Percentiles rank a stretch among this genome's conserved stretches.
These are phyloP conservation scores for Hirtodrosophila alboralis DNA, from an alignment of 2,888 invertebrate genomes.

Conservation along the genomic window DNA sequence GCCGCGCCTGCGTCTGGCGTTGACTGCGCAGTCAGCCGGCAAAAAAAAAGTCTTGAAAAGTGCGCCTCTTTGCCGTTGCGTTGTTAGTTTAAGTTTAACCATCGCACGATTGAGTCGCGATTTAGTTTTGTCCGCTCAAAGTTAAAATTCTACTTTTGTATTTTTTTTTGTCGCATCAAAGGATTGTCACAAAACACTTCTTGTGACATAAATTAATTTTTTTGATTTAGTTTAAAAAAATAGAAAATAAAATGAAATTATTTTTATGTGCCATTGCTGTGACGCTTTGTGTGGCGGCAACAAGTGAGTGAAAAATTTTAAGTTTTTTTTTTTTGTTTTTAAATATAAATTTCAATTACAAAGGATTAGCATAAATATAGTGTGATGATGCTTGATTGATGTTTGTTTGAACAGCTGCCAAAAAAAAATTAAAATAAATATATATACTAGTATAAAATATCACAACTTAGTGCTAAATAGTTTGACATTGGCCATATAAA, in stretches of 20 bases:
- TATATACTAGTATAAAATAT: slow-evolving; percentile 16
- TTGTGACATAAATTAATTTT: slow-evolving; percentile 14
- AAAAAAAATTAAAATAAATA: not conserved
- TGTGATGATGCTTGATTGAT: too few species aligned
- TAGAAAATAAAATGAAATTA: slow-evolving; percentile 81
- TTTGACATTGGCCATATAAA: slow-evolving; percentile 61
- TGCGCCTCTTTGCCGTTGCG: slow-evolving; percentile 80
- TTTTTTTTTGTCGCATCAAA: slow-evolving; percentile 9
- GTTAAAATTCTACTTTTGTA: slow-evolving; percentile 15
- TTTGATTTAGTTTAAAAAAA: slow-evolving; percentile 41
- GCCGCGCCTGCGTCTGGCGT: slow-evolving; percentile 34
- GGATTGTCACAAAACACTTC: slow-evolving; percentile 28
- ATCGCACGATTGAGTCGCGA: slow-evolving; percentile 79
- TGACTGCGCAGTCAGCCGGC: slow-evolving; percentile 60
- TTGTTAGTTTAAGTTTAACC: slow-evolving; percentile 84
- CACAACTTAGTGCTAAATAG: slow-evolving; percentile 56
- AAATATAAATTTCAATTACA: slow-evolving; percentile 10
- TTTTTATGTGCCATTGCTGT: slow-evolving; percentile 82
- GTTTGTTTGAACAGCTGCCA: slow-evolving; percentile 3
- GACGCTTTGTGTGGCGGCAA: slow-evolving; percentile 79
- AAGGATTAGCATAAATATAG: too few species aligned
- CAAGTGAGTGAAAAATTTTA: slow-evolving; percentile 81
- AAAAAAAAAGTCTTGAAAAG: slow-evolving; percentile 84
- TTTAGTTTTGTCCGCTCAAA: slow-evolving; percentile 44
- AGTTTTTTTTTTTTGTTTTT: too few species aligned